Base-by-base conservation (phyloP, 2,113 vertebrate genomes). In the Quiscalus mexicanus region DNA sequence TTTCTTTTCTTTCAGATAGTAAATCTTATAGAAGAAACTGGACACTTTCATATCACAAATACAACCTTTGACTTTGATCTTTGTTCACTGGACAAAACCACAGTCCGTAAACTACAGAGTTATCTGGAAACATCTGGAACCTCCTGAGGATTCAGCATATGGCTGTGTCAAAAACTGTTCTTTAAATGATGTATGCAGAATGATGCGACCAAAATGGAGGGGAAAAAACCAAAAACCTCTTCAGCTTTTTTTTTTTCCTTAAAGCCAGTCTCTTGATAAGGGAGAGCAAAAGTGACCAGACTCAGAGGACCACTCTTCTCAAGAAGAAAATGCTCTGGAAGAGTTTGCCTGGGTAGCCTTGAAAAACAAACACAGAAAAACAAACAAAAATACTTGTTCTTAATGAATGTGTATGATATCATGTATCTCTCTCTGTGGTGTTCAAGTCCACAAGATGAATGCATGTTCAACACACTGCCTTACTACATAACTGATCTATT, bases 61-160 rank as follows among this genome's bases (percentile, higher is more conserved):
- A 99, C 99, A 94, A 99, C 99, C 47, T 99, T 99, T 99, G 99
- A 99, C 98, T 99, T 99, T 98, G 99, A 99, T 97, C 99, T 99
- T 96, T 99, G 99, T 97, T 99, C 99, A 35, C 97, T 99, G 98
- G 99, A 99, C 98, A 99, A 99, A 98, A 99, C 98, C 62, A 99
- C 99, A 68, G 99, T 99, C 21, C 98, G 99, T 91, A 99, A 99
- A 97, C 98, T 99, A 88, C 99, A 99, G 98, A 99, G 99, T 98
- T 99, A 99, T 91, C 98, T 99, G 98, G 99, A 99, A 93, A 99
- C 98, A 42, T 99, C 98, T 55, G 99, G 99, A 91, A 98, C 98
- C 62, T 99, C 99, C 95, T 99, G 98, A 99, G 97, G 92, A 96
- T 97, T 94, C 83, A 97, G 95, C 96, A 95, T 96, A 98, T 96